phyloP scores from a whole-genome alignment of 2,888 invertebrate genomes.

The Fissipunctia ypsillon region DNA sequence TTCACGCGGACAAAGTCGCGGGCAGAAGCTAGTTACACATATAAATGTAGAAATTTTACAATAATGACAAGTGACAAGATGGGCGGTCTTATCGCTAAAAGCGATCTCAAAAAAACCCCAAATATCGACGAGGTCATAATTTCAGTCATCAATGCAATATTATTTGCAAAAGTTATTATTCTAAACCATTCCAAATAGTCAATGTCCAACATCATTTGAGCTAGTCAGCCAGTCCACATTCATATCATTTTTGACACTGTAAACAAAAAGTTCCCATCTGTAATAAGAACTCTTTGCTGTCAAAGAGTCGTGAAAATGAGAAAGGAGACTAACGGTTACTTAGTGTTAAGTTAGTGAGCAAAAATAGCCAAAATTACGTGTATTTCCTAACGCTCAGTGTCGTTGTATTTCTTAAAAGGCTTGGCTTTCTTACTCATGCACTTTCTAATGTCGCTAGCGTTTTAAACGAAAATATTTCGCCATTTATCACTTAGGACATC shows the following conservation, averaged over 20 bases:
- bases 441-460: slow-evolving; percentile 58
- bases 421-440: slow-evolving; percentile 49
- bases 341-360: slow-evolving; percentile 8
- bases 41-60: too few species aligned
- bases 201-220: not conserved
- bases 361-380: slow-evolving; percentile 45
- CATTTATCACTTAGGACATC: slow-evolving; percentile 35
- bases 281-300: slow-evolving; percentile 35
- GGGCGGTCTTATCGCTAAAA: too few species aligned
- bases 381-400: slow-evolving; percentile 41
- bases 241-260: not conserved
- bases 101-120: not conserved
- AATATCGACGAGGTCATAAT: not conserved
- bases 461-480: slow-evolving; percentile 46
- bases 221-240: not conserved
- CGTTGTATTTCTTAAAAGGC: slow-evolving; percentile 48
- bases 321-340: slow-evolving; percentile 30
- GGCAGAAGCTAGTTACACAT: too few species aligned
- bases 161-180: not conserved
- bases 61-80: too few species aligned
- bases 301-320: slow-evolving; percentile 35
- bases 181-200: not conserved
- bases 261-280: slow-evolving; percentile 15
- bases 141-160: not conserved
- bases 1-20: too few species aligned